Evolutionary conservation across 2,797 vertebrate species (phyloP).

Genomic region (Alectoris magna): DNA sequence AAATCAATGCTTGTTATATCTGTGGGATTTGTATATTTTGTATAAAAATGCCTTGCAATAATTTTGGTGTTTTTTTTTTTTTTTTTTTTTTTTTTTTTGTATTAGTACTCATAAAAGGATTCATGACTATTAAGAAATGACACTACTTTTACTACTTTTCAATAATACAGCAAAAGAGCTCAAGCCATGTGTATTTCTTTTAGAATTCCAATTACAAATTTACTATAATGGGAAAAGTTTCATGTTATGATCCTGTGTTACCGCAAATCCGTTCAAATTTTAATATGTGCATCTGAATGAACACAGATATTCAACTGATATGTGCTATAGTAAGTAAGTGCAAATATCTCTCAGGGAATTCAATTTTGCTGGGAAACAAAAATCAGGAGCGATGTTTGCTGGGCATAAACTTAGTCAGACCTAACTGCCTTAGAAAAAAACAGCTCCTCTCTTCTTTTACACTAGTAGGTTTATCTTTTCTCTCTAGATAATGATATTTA

Average conservation of each 20-base stretch:
- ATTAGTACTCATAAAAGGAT: neutral
- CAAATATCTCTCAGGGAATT: neutral
- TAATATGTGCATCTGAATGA: neutral
- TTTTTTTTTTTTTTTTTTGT: neutral
- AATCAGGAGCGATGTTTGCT: neutral
- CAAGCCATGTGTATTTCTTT: neutral
- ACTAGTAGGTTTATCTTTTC: neutral
- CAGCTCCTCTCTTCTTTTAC: neutral
- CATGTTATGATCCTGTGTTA: neutral
- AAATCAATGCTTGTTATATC: neutral
- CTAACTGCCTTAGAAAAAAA: neutral
- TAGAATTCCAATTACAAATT: neutral
- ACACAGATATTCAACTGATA: neutral
- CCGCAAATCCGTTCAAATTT: neutral
- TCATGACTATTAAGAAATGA: neutral
- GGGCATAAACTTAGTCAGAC: neutral
- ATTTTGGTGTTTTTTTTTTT: neutral
- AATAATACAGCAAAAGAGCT: neutral
- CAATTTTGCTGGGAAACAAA: neutral
- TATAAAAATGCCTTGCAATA: neutral
- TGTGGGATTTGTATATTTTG: neutral
- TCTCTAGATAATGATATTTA: neutral
- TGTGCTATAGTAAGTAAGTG: neutral
- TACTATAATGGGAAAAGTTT: neutral
- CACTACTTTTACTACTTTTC: neutral